Evolutionary conservation across 1,140 invertebrate genomes (phyloP), one percentile per base, ranked within the genome.

Genomic region (Anoplophora glabripennis): DNA sequence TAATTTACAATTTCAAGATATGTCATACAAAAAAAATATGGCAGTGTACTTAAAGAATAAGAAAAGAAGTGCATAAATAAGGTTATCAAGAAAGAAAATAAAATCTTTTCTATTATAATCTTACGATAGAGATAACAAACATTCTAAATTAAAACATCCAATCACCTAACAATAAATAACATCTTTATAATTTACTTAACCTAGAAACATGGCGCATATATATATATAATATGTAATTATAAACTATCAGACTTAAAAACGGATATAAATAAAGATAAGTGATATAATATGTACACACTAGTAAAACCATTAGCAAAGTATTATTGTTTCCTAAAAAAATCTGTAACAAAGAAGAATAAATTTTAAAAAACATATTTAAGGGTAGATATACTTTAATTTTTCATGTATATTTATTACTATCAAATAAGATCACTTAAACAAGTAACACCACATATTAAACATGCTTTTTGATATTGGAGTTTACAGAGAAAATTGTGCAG

Each of bases 161-260:
- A 41, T 46, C 53, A 44, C 53, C 33, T 55, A 55, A 55, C 53
- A 55, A 55, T 55, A 55, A 55, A 55, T 55, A 55, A 55, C 53
- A 55, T 45, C n/a, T 55, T 34, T 45, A 55, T 46, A 55, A 55
- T 55, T 55, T 46, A 45, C 53, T 35, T 55, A 55, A 55, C n/a
- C 40, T 55, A 44, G n/a, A 33, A 55, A n/a, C n/a, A 55, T 55
- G 53, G 53, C 53, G 14, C 28, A 35, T 33, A 45, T 33, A 42
- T 28, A 15, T 45, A 14, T 28, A 28, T 3, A 3, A 28, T 28
- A 5, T 28, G 21, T 28, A 28, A 28, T 28, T 28, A 28, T 28
- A 28, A 28, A 45, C 53, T 55, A 55, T 55, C 40, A 55, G 42
- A 45, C 40, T 55, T 35, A 46, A 45, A 55, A 44, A 38, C 37